A percentile compares a stretch with the other conserved stretches of the same genome.
phyloP scores from a whole-genome alignment of 2,113 vertebrate genomes.

The Hypomesus transpacificus region DNA sequence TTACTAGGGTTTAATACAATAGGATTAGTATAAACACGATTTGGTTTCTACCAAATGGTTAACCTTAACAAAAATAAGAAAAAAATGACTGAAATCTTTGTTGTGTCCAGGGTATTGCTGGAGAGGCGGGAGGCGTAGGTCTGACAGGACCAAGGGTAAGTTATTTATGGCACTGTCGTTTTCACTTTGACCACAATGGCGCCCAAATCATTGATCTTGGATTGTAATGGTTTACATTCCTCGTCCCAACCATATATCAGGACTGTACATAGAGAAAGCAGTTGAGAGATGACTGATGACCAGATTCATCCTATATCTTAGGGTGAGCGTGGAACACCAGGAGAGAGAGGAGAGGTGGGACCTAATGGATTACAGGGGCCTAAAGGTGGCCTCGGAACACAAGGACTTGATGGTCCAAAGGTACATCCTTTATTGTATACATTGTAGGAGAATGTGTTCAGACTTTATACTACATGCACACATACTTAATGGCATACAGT shows the following conservation, averaged over 20 bases:
- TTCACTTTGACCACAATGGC: too few species aligned
- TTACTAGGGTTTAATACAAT: background rate
- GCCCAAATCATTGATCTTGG: too few species aligned
- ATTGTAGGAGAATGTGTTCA: background rate
- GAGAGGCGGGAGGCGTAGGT: conserved; percentile 84
- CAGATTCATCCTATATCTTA: conserved; percentile 39
- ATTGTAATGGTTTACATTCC: background rate
- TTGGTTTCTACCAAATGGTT: too few species aligned
- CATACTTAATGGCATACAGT: too few species aligned
- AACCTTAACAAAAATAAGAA: too few species aligned
- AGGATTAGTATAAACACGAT: too few species aligned
- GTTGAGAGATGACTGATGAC: too few species aligned
- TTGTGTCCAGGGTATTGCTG: conserved; percentile 83
- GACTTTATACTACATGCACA: too few species aligned
- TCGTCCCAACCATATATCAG: background rate
- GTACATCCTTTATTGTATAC: conserved; percentile 57
- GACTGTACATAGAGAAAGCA: background rate
- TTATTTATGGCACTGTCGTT: too few species aligned
- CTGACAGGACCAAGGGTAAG: conserved; percentile 83
- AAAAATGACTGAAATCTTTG: background rate
- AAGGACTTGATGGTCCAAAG: conserved; percentile 91
- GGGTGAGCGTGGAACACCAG: conserved; percentile 95
- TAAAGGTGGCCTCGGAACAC: conserved; percentile 88
- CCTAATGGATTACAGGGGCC: conserved; percentile 82
- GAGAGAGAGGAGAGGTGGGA: conserved; percentile 89